phyloP scores from a whole-genome alignment of 2,888 invertebrate species.

The Patella pellucida region DNA sequence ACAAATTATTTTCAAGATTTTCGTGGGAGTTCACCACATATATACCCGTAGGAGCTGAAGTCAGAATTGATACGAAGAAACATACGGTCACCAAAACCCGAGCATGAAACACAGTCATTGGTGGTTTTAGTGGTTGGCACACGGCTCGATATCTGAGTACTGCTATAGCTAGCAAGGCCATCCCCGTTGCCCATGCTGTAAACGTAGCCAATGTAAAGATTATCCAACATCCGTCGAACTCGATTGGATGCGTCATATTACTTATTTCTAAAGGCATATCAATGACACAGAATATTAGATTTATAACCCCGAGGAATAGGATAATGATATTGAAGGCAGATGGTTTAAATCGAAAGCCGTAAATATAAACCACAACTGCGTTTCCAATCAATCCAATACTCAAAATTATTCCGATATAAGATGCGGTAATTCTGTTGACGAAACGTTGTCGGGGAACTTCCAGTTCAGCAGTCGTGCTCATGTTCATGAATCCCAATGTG shows the following conservation, averaged over 20 bases:
- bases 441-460: not conserved
- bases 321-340: constrained; percentile 9
- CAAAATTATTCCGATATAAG: constrained; percentile 12
- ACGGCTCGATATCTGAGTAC: constrained; percentile 2
- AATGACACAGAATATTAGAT: constrained; percentile 6
- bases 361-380: not conserved
- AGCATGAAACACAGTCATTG: not conserved
- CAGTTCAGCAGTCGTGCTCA: too few species aligned
- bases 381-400: constrained; percentile 4
- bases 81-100: not conserved
- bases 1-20: not conserved
- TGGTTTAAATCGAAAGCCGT: constrained; percentile 2
- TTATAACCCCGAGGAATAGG: constrained; percentile 6
- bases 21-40: not conserved
- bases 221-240: not conserved
- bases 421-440: constrained; percentile 1
- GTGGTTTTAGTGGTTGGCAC: constrained; percentile 9
- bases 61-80: not conserved
- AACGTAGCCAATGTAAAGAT: not conserved
- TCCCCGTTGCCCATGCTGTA: constrained; percentile 1
- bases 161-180: constrained; percentile 4
- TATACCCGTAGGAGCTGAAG: constrained; percentile 4
- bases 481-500: too few species aligned
- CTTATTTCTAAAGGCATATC: constrained; percentile 13
- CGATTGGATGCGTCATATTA: not conserved